Evolutionary conservation across 1,140 invertebrate genomes (phyloP), one percentile per base, ranked within the genome.

Genomic region (Pogonognathellus flavescens): DNA sequence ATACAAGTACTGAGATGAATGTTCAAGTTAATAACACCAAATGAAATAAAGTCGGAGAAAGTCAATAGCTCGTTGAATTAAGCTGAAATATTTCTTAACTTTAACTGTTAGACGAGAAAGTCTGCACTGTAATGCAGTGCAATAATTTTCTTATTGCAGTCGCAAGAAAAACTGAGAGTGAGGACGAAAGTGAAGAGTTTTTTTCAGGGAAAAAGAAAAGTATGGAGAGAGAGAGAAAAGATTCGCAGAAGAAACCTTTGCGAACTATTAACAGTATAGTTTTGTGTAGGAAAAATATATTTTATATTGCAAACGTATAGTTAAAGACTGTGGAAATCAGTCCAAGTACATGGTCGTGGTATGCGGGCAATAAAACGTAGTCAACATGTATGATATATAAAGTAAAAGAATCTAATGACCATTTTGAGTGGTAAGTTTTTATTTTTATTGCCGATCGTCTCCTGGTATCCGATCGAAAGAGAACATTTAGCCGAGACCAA

Each of bases 401-500:
- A 76, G 70, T 50, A 76, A 76, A 72, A 76, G 70, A 76, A 76
- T 76, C 70, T 76, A 76, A 76, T 76, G 70, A 76, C 70, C 70
- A 76, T 76, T 76, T 76, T 76, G 70, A 76, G 70, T 76, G 70
- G 70, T 49, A 76, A 76, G 70, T 76, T 76, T 76, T 76, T 76
- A 76, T 76, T 76, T 76, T 76, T 76, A 76, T 76, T 76, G 70
- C 70, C 41, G 70, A 76, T 76, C 70, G 70, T 76, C 70, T 76
- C 70, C 31, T 31, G 70, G 70, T 76, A 76, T 76, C 70, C 25
- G 70, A 76, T 76, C 70, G 41, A 76, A 76, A 76, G 70, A 76
- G 70, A 76, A 76, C 70, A 76, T 76, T 76, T 76, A 76, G 70
- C 31, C 70, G 41, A 76, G 70, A 31, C 70, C 70, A 50, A 76